A percentile compares a stretch with the other conserved stretches of the same genome.
phyloP scores from a whole-genome alignment of 2,113 vertebrate genomes.

The Varanus komodoensis region DNA sequence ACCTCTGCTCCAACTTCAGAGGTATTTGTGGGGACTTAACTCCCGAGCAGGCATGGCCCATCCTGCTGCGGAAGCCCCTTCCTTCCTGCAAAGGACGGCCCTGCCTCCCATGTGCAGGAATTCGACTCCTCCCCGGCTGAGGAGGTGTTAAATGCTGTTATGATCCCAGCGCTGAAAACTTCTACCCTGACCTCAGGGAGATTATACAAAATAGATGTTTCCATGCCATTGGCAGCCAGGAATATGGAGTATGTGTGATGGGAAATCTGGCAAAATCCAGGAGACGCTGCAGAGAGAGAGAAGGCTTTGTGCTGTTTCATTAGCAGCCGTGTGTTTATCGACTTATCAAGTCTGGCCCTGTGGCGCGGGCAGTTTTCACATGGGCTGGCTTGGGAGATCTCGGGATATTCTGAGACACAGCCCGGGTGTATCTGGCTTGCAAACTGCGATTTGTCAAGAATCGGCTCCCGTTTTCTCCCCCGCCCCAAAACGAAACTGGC shows the following conservation, averaged over 20 bases:
- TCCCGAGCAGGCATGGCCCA: not conserved
- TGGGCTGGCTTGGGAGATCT: not conserved
- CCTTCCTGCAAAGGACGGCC: not conserved
- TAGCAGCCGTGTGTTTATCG: too few relatives aligned
- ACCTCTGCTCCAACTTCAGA: slow-evolving; percentile 52
- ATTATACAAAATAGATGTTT: not conserved
- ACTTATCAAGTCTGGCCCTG: not conserved
- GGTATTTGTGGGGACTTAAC: slow-evolving; percentile 29
- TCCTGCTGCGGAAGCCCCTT: not conserved
- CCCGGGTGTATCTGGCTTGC: not conserved
- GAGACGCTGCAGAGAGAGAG: not conserved
- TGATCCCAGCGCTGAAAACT: not conserved
- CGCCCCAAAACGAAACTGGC: not conserved
- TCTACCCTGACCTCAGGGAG: too few relatives aligned
- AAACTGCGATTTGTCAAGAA: not conserved
- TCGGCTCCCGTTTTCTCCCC: not conserved
- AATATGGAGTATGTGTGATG: not conserved
- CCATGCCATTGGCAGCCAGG: not conserved
- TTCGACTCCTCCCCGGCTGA: not conserved
- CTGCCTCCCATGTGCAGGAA: not conserved
- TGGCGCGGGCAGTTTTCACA: not conserved
- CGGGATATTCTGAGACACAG: not conserved
- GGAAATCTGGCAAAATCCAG: not conserved
- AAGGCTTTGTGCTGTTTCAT: not conserved
- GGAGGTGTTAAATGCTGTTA: not conserved